Evolutionary conservation across 2,888 invertebrate genomes (phyloP).

Genomic region (Ophion obscuratus): DNA sequence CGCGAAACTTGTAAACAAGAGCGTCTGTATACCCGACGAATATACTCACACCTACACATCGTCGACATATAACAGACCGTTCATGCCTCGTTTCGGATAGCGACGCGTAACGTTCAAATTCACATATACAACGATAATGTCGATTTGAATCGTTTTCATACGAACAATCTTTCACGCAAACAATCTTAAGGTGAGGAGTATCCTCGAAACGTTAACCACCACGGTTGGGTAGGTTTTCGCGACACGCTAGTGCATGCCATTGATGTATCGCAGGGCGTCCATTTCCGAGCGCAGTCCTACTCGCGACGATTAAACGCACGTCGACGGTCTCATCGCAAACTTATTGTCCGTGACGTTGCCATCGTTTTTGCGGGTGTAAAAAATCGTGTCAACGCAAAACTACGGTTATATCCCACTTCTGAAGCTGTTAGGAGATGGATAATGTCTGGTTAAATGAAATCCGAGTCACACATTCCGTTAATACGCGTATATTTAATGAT

Average conservation of each 20-base stretch:
- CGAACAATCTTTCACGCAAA: neutral
- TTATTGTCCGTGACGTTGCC: neutral
- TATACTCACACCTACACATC: slow-evolving; percentile 9
- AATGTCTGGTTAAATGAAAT: too few relatives aligned
- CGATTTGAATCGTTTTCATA: neutral
- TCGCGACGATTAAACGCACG: neutral
- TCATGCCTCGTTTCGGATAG: neutral
- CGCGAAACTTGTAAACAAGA: neutral
- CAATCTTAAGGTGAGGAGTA: slow-evolving; percentile 3
- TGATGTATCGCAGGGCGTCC: neutral
- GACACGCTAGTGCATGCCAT: neutral
- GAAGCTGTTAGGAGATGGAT: neutral
- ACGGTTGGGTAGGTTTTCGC: neutral
- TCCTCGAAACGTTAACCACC: neutral
- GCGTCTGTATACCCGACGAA: neutral
- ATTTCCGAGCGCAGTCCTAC: neutral
- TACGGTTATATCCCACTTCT: neutral
- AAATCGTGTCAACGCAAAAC: neutral
- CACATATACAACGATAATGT: slow-evolving; percentile 6
- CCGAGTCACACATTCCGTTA: too few relatives aligned
- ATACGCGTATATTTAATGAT: too few relatives aligned
- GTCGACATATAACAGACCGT: neutral
- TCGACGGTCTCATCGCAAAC: too few relatives aligned
- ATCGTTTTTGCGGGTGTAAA: neutral
- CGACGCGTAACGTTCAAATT: slow-evolving; percentile 2